A percentile compares a stretch with the other conserved stretches of the same genome.
Conservation (phyloP, 2,888 invertebrate genomes). For the Heliconius aoede region DNA sequence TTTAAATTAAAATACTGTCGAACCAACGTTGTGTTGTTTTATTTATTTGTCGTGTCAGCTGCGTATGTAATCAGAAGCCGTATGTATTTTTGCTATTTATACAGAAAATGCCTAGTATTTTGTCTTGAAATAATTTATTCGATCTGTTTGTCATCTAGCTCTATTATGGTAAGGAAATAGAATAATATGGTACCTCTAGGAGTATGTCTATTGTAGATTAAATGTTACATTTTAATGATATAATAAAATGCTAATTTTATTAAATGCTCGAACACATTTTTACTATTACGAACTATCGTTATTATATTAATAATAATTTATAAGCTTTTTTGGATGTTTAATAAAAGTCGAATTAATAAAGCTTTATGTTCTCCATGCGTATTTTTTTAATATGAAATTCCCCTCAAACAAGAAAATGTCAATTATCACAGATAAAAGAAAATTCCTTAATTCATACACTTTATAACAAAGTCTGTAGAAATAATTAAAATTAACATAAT, state of each 20-base stretch:
- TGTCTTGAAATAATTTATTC: not conserved
- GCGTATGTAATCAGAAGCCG: not conserved
- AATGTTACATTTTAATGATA: not conserved
- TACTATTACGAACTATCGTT: not conserved
- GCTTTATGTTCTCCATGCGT: not conserved
- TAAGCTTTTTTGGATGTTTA: slow-evolving; percentile 13
- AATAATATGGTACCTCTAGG: not conserved
- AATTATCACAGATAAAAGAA: not conserved
- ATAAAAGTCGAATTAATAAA: slow-evolving; percentile 4
- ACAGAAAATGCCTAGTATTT: not conserved
- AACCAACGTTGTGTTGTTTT: slow-evolving; percentile 60
- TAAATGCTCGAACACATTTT: slow-evolving; percentile 3
- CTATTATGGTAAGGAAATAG: not conserved
- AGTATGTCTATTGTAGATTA: slow-evolving; percentile 3
- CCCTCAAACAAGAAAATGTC: not conserved
- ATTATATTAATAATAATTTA: not conserved
- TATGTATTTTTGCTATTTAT: not conserved
- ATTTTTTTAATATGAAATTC: not conserved
- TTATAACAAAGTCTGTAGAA: not conserved
- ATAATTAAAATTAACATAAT: not conserved
- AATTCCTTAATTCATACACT: too few species aligned
- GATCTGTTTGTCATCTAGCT: not conserved
- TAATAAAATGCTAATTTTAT: not conserved
- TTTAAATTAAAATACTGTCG: slow-evolving; percentile 83
- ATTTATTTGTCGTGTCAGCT: not conserved